phyloP scores from a whole-genome alignment of 2,797 vertebrate species.

The Gallinago solitaria region DNA sequence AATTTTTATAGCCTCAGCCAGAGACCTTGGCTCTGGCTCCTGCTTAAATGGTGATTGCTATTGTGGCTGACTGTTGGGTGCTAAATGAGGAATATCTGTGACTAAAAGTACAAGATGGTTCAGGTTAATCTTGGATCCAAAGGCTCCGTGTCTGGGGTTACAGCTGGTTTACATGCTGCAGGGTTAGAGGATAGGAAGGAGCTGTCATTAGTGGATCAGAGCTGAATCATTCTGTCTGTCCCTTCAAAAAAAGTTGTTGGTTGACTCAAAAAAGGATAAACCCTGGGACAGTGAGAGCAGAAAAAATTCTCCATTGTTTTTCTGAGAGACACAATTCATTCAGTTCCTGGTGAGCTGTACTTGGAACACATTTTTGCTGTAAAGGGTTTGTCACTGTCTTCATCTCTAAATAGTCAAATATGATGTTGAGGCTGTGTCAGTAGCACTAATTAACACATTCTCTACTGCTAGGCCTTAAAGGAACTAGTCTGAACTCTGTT shows the following conservation, averaged over 20 bases:
- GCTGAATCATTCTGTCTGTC: background rate
- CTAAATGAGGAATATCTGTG: constrained; percentile 12
- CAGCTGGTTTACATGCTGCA: background rate
- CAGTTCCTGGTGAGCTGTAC: background rate
- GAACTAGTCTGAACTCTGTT: background rate
- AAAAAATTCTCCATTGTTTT: background rate
- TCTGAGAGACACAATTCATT: background rate
- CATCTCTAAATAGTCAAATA: background rate
- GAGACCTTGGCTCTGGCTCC: background rate
- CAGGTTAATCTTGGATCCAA: constrained; percentile 23
- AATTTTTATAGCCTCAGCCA: background rate
- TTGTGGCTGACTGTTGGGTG: background rate
- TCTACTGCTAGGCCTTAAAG: background rate
- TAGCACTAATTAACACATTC: background rate
- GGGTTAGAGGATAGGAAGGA: background rate
- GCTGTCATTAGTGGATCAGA: background rate
- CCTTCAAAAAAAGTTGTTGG: background rate
- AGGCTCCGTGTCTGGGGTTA: background rate
- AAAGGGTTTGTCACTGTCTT: background rate
- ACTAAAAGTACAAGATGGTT: background rate
- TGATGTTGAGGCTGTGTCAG: background rate
- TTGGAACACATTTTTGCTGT: background rate
- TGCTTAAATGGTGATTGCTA: background rate
- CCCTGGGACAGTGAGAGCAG: background rate
- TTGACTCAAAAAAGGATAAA: background rate